phyloP scores from a whole-genome alignment of 2,113 vertebrate species.

The Nerophis ophidion region DNA sequence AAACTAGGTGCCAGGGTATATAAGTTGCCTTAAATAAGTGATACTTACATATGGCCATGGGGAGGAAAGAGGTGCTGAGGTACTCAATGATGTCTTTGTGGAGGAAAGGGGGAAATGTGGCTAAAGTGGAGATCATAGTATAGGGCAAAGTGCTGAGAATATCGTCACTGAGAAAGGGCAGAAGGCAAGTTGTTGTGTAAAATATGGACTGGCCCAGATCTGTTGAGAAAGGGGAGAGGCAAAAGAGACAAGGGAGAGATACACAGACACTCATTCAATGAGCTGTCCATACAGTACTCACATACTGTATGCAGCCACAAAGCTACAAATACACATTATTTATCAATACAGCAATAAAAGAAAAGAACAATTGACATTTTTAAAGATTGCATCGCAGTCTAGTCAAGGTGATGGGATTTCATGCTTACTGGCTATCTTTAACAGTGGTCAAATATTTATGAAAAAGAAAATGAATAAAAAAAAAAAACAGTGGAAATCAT shows the following conservation, averaged over 20 bases:
- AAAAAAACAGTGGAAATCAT: slow-evolving; percentile 39
- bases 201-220: slow-evolving; percentile 99
- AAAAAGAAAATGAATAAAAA: slow-evolving; percentile 44
- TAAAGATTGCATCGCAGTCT: slow-evolving; percentile 40
- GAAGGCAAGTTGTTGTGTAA: slow-evolving; percentile 98
- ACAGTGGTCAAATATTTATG: slow-evolving; percentile 63
- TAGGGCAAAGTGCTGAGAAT: slow-evolving; percentile 99
- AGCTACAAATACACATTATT: slow-evolving; percentile 19
- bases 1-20: neutral
- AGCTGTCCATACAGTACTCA: slow-evolving; percentile 54
- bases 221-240: slow-evolving; percentile 65
- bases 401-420: slow-evolving; percentile 46
- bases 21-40: slow-evolving; percentile 11
- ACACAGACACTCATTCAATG: slow-evolving; percentile 66
- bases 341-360: slow-evolving; percentile 23
- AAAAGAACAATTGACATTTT: slow-evolving; percentile 21
- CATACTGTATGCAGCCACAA: slow-evolving; percentile 56
- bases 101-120: slow-evolving; percentile 97
- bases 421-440: slow-evolving; percentile 50
- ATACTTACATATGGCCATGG: slow-evolving; percentile 99
- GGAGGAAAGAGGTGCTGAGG: slow-evolving; percentile 98
- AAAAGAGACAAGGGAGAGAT: slow-evolving; percentile 67
- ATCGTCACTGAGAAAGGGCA: slow-evolving; percentile 98
- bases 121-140: slow-evolving; percentile 99
- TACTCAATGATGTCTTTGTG: slow-evolving; percentile 99